A percentile compares a stretch with the other conserved stretches of the same genome.
phyloP scores from a whole-genome alignment of 2,888 invertebrate genomes.

The Agrochola litura region DNA sequence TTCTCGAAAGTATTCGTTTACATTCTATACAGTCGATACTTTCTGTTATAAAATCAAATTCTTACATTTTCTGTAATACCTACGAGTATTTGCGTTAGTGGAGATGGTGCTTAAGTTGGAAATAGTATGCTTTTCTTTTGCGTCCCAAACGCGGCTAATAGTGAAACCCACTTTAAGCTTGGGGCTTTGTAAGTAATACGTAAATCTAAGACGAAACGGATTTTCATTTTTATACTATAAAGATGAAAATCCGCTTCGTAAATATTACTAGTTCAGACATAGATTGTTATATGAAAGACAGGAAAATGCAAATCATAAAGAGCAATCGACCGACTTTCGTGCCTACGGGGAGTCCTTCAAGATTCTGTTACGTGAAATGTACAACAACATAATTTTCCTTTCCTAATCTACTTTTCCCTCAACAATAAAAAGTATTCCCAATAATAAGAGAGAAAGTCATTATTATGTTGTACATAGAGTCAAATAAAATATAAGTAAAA shows the following conservation, averaged over 20 bases:
- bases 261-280: background rate
- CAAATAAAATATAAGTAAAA: background rate
- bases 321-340: background rate
- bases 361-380: background rate
- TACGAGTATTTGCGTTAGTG: constrained; percentile 10
- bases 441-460: background rate
- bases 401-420: background rate
- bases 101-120: constrained; percentile 15
- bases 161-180: background rate
- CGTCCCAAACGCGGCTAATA: background rate
- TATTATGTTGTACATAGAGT: background rate
- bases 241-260: constrained; percentile 1
- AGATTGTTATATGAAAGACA: background rate
- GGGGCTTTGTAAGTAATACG: background rate
- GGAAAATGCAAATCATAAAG: background rate
- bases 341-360: background rate
- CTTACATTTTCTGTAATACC: constrained; percentile 36
- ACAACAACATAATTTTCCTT: background rate
- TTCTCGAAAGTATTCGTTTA: constrained; percentile 57
- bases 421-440: background rate
- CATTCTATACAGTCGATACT: constrained; percentile 51
- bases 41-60: constrained; percentile 60
- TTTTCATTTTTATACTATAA: background rate
- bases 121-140: constrained; percentile 13
- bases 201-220: background rate